Percentiles rank a stretch among this genome's conserved stretches.
Evolutionary conservation across 2,113 vertebrate genomes (phyloP).

Genomic region (Pteruthius melanotis): DNA sequence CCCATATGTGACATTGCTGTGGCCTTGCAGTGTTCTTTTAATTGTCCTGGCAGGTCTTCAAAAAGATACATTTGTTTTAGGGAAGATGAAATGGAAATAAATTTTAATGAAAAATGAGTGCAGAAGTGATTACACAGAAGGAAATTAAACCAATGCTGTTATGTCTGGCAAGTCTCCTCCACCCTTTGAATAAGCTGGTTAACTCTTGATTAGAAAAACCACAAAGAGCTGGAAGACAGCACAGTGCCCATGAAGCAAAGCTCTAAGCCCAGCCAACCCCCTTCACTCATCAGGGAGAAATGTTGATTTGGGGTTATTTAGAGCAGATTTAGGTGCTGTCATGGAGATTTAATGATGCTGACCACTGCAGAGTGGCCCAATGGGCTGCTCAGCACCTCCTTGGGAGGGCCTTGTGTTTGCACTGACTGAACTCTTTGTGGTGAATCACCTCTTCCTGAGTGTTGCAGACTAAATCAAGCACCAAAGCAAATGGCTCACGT

Average conservation of each 20-base stretch:
- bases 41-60: neutral
- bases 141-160: neutral
- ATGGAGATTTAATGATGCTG: neutral
- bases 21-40: neutral
- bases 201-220: neutral
- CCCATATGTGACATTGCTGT: neutral
- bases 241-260: neutral
- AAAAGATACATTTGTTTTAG: neutral
- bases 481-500: neutral
- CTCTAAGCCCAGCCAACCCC: neutral
- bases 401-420: neutral
- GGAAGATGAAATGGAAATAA: slow-evolving; percentile 12
- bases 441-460: neutral
- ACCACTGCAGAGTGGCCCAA: neutral
- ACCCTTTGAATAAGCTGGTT: neutral
- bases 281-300: neutral
- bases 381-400: neutral
- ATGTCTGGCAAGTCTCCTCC: neutral
- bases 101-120: neutral
- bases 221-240: neutral
- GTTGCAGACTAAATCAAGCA: neutral
- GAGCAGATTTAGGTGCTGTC: neutral
- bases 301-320: neutral
- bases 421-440: neutral
- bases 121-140: neutral